Percentiles rank a stretch among this genome's conserved stretches.
Conservation (phyloP, 2,113 vertebrate species). For the Tetraodon nigroviridis region DNA sequence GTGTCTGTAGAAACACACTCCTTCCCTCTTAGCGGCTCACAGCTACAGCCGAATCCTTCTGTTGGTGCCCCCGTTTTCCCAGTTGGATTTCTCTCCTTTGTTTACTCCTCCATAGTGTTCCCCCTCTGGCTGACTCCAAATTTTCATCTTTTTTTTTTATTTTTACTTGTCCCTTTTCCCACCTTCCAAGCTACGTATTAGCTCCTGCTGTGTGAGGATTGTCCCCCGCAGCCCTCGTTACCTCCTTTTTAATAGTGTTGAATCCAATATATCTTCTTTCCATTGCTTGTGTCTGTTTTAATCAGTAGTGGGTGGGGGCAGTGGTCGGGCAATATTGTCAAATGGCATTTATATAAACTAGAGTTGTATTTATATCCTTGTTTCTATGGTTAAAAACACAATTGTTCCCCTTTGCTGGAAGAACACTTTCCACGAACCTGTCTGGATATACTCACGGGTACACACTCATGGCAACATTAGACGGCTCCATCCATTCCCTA, state of each 20-base stretch:
- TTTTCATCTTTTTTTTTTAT: conserved; percentile 29
- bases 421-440: neutral
- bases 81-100: conserved; percentile 55
- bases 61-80: conserved; percentile 36
- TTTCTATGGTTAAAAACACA: neutral
- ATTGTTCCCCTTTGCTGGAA: too few species aligned
- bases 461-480: neutral
- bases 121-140: conserved; percentile 49
- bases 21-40: conserved; percentile 16
- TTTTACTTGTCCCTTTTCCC: conserved; percentile 17
- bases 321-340: conserved; percentile 5
- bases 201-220: conserved; percentile 39
- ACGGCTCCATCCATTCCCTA: conserved; percentile 29
- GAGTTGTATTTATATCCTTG: neutral
- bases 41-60: conserved; percentile 47
- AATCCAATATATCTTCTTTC: conserved; percentile 29
- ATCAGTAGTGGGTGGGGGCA: conserved; percentile 14
- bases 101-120: conserved; percentile 50
- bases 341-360: neutral
- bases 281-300: conserved; percentile 27
- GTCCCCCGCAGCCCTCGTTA: conserved; percentile 34
- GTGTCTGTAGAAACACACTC: conserved; percentile 12
- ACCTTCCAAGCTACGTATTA: conserved; percentile 34
- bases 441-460: neutral
- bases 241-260: conserved; percentile 34